Percentiles rank a stretch among this genome's conserved stretches.
Evolutionary conservation across 1,140 invertebrate genomes (phyloP).

Genomic region (Monochamus saltuarius): DNA sequence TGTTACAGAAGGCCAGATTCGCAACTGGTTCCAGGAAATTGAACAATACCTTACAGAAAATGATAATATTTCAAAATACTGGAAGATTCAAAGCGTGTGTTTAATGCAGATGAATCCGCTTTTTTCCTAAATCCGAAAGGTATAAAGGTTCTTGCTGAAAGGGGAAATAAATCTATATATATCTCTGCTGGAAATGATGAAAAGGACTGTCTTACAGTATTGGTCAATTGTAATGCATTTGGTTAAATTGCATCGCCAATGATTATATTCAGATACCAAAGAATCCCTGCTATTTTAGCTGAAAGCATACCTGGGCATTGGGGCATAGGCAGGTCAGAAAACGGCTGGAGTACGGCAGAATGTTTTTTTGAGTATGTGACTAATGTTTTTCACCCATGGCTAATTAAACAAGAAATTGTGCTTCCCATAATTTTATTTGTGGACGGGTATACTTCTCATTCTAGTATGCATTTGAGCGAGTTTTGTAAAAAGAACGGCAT

Average conservation of each 20-base stretch:
- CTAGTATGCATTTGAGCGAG: conserved; percentile 3
- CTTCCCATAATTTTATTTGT: conserved; percentile 5
- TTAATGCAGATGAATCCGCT: conserved; percentile 9
- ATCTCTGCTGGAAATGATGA: not conserved
- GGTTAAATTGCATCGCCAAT: not conserved
- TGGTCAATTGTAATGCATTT: not conserved
- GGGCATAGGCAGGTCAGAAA: conserved; percentile 6
- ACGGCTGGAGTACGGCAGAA: conserved; percentile 10
- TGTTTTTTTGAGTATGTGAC: conserved; percentile 1
- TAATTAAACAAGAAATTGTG: not conserved
- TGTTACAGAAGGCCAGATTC: not conserved
- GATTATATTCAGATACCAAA: conserved; percentile 6
- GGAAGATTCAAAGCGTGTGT: not conserved
- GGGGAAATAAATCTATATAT: conserved; percentile 5
- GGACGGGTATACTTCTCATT: not conserved
- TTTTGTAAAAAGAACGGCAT: conserved; percentile 1
- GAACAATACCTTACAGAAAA: conserved; percentile 3
- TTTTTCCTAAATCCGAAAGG: conserved; percentile 1
- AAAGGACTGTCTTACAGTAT: conserved; percentile 1
- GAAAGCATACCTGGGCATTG: not conserved
- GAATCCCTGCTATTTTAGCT: not conserved
- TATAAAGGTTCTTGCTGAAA: conserved; percentile 1
- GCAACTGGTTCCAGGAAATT: conserved; percentile 7
- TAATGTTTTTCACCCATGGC: conserved; percentile 11
- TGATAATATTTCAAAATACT: not conserved